Evolutionary conservation across 2,888 invertebrate genomes (phyloP).

Genomic region (Trissonchulus sp.): DNA sequence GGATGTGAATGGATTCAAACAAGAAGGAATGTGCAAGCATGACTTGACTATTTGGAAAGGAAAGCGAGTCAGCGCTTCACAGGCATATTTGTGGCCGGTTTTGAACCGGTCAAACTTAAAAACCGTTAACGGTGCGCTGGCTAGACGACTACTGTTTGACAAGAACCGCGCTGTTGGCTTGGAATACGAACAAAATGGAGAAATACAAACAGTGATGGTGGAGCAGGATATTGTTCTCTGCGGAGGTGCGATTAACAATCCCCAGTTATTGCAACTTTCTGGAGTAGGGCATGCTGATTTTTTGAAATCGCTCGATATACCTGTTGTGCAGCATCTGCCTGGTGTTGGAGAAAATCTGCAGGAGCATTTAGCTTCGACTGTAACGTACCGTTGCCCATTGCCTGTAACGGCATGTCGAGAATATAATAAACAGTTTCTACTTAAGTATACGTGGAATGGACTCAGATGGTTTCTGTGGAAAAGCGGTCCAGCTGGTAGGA

Average conservation of each 20-base stretch:
- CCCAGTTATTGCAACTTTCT: conserved; percentile 70
- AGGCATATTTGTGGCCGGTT: conserved; percentile 61
- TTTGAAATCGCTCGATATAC: conserved; percentile 56
- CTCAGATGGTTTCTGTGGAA: conserved; percentile 54
- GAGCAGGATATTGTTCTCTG: conserved; percentile 78
- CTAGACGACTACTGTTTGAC: conserved; percentile 61
- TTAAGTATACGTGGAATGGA: conserved; percentile 54
- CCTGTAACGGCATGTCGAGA: conserved; percentile 57
- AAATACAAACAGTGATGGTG: too few species aligned
- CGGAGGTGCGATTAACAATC: conserved; percentile 83
- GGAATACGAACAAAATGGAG: conserved; percentile 39
- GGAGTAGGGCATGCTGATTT: conserved; percentile 8
- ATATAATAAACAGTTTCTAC: too few species aligned
- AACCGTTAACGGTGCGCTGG: too few species aligned
- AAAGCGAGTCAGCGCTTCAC: conserved; percentile 63
- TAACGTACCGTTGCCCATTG: conserved; percentile 54
- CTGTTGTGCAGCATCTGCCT: conserved; percentile 61
- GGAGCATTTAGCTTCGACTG: conserved; percentile 66
- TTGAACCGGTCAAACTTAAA: conserved; percentile 32
- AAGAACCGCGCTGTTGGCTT: conserved; percentile 55
- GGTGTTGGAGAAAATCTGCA: conserved; percentile 70
- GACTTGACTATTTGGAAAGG: conserved; percentile 55
- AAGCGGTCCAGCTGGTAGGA: conserved; percentile 55
- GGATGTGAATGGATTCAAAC: conserved; percentile 58
- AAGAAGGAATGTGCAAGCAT: conserved; percentile 57